Percentiles rank a stretch among this genome's conserved stretches.
These are phyloP conservation scores for Yoshiicerus persimilis DNA, from an alignment of 1,140 invertebrate species.

Conservation along the genomic window DNA sequence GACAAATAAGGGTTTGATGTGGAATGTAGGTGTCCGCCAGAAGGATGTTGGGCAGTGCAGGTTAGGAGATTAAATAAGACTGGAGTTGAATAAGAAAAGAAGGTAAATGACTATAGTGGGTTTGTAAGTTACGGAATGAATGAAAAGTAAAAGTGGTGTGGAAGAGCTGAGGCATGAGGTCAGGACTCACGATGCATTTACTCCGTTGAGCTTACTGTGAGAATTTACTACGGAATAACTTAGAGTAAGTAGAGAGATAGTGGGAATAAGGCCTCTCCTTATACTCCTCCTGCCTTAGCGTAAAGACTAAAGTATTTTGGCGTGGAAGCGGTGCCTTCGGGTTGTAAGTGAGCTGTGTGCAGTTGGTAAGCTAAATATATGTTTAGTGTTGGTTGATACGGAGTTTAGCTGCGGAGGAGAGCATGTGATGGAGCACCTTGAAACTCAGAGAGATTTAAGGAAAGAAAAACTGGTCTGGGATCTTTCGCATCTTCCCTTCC, in stretches of 20 bases:
- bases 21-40: too few relatives aligned
- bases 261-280: too few relatives aligned
- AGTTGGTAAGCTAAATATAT: not conserved
- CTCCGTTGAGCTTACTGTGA: not conserved
- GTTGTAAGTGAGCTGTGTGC: too few relatives aligned
- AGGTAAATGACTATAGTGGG: not conserved
- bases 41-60: not conserved
- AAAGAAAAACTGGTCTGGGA: not conserved
- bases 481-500: not conserved
- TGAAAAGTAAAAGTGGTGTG: not conserved
- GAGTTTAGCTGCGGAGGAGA: not conserved
- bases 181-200: not conserved
- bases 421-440: not conserved
- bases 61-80: too few relatives aligned
- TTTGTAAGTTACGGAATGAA: not conserved
- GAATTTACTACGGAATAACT: not conserved
- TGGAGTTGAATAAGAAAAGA: too few relatives aligned
- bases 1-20: too few relatives aligned
- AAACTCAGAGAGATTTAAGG: not conserved
- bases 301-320: too few relatives aligned
- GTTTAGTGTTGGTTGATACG: not conserved
- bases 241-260: not conserved
- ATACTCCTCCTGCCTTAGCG: too few relatives aligned
- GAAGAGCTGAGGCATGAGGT: not conserved
- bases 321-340: too few relatives aligned